phyloP scores from a whole-genome alignment of 2,797 vertebrate genomes.

The Paguma larvata region DNA sequence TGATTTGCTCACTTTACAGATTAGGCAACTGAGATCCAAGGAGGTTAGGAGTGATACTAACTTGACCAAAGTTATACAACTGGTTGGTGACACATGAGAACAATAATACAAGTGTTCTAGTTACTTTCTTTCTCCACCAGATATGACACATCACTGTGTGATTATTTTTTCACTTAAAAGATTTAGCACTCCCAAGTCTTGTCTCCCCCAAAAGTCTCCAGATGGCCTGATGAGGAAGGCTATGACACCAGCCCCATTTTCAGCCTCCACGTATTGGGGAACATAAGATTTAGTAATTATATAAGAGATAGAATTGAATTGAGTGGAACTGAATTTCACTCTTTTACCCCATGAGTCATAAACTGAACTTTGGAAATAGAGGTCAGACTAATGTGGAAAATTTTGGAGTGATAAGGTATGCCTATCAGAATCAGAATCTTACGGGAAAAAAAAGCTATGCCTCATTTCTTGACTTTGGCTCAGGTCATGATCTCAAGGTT shows the following conservation, averaged over 20 bases:
- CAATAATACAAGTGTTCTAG: not conserved
- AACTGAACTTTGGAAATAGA: not conserved
- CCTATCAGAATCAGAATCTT: not conserved
- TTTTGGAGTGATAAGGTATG: not conserved
- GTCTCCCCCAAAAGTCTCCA: not conserved
- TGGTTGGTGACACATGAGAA: not conserved
- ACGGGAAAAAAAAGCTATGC: too few relatives aligned
- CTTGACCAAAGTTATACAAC: not conserved
- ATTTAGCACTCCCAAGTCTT: not conserved
- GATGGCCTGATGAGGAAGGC: not conserved
- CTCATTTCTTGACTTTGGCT: too few relatives aligned
- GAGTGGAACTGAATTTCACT: not conserved
- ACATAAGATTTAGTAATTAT: not conserved
- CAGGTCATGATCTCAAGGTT: too few relatives aligned
- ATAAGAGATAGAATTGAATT: not conserved
- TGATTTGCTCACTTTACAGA: not conserved
- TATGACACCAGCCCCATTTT: not conserved
- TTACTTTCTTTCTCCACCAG: not conserved
- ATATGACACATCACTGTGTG: not conserved
- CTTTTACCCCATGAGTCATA: not conserved
- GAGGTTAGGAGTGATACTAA: not conserved
- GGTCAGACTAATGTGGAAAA: not conserved
- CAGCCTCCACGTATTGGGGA: not conserved
- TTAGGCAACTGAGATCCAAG: not conserved
- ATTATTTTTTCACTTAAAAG: not conserved